Evolutionary conservation across 2,888 invertebrate species (phyloP).

Genomic region (Bellardia bayeri): DNA sequence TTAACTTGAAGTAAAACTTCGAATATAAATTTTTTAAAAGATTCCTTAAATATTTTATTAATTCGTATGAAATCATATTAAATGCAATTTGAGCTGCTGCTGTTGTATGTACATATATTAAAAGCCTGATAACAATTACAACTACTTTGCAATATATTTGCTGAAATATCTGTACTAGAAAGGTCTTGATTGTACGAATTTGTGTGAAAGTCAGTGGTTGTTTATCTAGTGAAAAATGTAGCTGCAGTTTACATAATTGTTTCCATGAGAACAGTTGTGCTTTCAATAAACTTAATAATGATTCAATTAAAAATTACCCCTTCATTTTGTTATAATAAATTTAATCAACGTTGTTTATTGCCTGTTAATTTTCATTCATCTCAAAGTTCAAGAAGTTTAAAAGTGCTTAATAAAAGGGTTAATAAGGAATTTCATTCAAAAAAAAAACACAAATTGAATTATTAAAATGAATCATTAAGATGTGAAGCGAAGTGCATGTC

Average conservation of each 20-base stretch:
- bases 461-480: slow-evolving; percentile 28
- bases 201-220: no score
- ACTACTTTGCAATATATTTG: no score
- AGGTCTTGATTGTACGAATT: no score
- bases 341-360: slow-evolving; percentile 4
- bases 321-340: background rate
- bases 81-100: no score
- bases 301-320: background rate
- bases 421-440: slow-evolving; percentile 20
- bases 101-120: no score
- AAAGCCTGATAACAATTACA: no score
- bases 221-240: no score
- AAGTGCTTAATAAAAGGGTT: slow-evolving; percentile 33
- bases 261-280: background rate
- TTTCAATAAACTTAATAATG: background rate
- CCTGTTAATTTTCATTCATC: background rate
- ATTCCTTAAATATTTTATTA: no score
- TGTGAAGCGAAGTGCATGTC: slow-evolving; percentile 15
- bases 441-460: slow-evolving; percentile 24
- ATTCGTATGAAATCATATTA: no score
- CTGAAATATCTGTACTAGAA: no score
- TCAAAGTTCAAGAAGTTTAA: slow-evolving; percentile 37
- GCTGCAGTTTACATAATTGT: background rate
- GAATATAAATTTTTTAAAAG: no score
- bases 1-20: no score